A percentile compares a stretch with the other conserved stretches of the same genome.
Conservation (phyloP, 1,140 invertebrate genomes). For the Polyergus mexicanus region DNA sequence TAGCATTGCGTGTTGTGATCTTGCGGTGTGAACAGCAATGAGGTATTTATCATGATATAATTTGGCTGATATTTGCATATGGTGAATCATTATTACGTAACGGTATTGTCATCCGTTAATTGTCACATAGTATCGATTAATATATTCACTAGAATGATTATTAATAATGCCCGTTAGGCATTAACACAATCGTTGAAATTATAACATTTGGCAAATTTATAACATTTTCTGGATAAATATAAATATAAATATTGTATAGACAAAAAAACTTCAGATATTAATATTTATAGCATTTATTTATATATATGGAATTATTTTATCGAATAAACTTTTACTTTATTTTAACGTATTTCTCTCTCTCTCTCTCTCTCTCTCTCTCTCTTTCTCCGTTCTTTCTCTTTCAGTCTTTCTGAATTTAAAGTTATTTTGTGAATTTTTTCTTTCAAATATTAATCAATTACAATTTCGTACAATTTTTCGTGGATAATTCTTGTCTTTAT, state of each 20-base stretch:
- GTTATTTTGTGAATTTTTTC: neutral
- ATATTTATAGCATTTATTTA: neutral
- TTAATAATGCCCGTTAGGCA: constrained; percentile 44
- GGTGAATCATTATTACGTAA: constrained; percentile 11
- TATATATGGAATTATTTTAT: neutral
- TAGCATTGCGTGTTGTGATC: neutral
- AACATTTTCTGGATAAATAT: neutral
- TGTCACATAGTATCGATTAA: constrained; percentile 43
- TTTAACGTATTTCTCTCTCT: neutral
- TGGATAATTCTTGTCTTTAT: neutral
- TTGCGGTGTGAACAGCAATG: neutral
- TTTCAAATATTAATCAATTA: neutral
- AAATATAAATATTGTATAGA: neutral
- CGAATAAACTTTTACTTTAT: neutral
- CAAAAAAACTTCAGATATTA: neutral
- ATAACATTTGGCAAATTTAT: constrained; percentile 14
- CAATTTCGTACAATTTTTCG: neutral
- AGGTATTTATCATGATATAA: constrained; percentile 47
- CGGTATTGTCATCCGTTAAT: constrained; percentile 27
- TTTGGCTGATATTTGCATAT: constrained; percentile 27
- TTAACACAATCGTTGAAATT: constrained; percentile 17
- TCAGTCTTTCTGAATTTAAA: neutral
- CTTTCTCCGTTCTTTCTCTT: neutral
- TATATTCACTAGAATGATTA: constrained; percentile 55
- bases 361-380: neutral